Evolutionary conservation across 2,797 vertebrate genomes (phyloP), one percentile per base, ranked within the genome.

Genomic region (Bradypus variegatus): DNA sequence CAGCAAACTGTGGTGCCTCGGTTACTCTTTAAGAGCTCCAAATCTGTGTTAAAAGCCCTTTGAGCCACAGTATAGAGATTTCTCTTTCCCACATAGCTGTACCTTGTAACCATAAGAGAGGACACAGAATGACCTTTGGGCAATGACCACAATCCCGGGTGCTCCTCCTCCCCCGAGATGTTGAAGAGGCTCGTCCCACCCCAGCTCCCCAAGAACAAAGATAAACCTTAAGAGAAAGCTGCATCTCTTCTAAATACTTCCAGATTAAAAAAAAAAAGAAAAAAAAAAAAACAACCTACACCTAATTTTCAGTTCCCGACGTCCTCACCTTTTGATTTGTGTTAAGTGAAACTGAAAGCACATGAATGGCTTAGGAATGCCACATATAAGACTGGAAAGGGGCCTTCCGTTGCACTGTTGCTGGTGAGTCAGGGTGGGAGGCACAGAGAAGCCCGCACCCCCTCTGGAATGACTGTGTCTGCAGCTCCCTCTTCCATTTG

Each of bases 201-300:
- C 41, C 13, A 84, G 31, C 41, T 45, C 55, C 15, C 45, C 13
- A 5, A 6, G 64, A 55, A 5, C 38, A 79, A 48, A 81, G 11
- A 60, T 60, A 78, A 31, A 53, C 55, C 64, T 86, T 58, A 29
- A 53, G 19, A 84, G 78, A 67, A 77, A 91, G 41, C 8, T 19
- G 12, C 8, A 4, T 90, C 21, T 89, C 78, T 94, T 72, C 62
- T 36, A 78, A 86, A 90, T 80, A 50, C 75, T 92, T 81, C n/a
- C 7, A 33, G 21, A 69, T 29, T 55, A 4, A 7, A 55, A 55
- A n/a, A 21, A 67, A 69, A 86, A 73, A 48, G 48, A 45, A 45
- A 45, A 45, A 45, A 45, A 8, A 45, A 45, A 45, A 45, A 45
- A 8, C 6, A 45, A 36, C 27, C 33, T 6, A 23, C 2, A 2